Conservation (phyloP, 2,888 invertebrate genomes). For the Mesochorus sp. region DNA sequence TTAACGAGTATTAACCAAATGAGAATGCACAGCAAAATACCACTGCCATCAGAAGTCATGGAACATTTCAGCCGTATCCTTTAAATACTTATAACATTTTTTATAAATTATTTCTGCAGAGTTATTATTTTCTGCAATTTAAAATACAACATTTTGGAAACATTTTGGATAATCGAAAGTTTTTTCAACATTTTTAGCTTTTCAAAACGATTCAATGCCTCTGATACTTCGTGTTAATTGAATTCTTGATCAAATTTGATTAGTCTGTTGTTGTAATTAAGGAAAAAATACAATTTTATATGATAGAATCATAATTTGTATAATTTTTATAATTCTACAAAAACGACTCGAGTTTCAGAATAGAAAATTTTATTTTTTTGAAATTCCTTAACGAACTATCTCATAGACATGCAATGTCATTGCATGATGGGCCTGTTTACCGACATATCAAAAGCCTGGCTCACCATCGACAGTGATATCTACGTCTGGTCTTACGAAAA, state of each 20-base stretch:
- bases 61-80: constrained; percentile 98
- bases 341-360: no score
- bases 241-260: no score
- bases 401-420: constrained; percentile 95
- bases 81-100: constrained; percentile 81
- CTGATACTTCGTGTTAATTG: no score
- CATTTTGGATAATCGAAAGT: no score
- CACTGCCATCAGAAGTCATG: constrained; percentile 95
- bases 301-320: no score
- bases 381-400: constrained; percentile 44
- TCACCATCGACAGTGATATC: constrained; percentile 98
- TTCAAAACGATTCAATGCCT: no score
- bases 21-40: constrained; percentile 91
- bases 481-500: constrained; percentile 99
- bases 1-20: constrained; percentile 89
- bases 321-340: no score
- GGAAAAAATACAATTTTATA: neutral
- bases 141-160: no score
- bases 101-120: neutral
- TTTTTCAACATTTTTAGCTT: no score
- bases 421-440: constrained; percentile 99
- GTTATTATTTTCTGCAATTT: no score
- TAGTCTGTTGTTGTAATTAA: no score
- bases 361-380: neutral
- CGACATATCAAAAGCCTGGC: constrained; percentile 97